Evolutionary conservation across 92 coral and sea anemone genomes (phyloP).

Genomic region (Blastomussa wellsi): DNA sequence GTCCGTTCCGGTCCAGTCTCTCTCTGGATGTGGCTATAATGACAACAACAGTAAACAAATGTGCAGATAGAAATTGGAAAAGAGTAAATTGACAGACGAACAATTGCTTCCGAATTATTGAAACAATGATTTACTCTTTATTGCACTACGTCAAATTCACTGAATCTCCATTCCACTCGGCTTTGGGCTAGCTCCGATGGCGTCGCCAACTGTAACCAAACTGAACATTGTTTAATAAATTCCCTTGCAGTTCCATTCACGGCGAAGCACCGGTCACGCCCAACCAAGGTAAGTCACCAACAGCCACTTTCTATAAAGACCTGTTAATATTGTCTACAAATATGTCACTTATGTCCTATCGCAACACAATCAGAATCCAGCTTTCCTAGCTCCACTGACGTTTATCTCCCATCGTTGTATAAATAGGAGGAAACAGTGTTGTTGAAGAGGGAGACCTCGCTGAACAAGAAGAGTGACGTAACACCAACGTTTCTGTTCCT

Average conservation of each 20-base stretch:
- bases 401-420: background rate
- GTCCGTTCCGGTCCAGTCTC: no score
- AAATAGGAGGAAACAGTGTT: conserved; percentile 12
- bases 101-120: no score
- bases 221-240: background rate
- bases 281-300: conserved; percentile 15
- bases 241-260: conserved; percentile 17
- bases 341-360: background rate
- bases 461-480: conserved; percentile 29
- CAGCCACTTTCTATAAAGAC: background rate
- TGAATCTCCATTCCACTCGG: background rate
- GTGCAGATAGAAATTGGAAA: no score
- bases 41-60: no score
- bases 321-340: background rate
- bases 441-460: conserved; percentile 25
- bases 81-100: no score
- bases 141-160: no score
- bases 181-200: background rate
- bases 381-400: no score
- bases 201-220: background rate
- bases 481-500: background rate
- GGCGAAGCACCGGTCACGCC: conserved; percentile 43
- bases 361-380: background rate
- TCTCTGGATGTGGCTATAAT: no score
- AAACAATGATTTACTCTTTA: no score